Conservation (phyloP, 2,797 vertebrate genomes). For the Arnoldichthys spilopterus region DNA sequence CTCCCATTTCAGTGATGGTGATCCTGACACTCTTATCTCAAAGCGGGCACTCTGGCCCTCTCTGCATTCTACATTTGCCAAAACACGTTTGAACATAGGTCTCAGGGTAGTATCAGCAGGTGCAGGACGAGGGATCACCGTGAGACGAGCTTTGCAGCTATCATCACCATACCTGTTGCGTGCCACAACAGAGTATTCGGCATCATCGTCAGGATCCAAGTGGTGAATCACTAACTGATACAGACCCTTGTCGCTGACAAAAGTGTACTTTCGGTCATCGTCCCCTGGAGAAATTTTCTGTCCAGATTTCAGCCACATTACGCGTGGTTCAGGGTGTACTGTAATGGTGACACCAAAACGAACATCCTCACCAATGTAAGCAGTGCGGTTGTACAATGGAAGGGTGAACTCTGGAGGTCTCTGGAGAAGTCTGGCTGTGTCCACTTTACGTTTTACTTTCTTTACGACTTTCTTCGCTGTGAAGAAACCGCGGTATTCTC, state of each 20-base stretch:
- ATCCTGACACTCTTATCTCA: constrained; percentile 96
- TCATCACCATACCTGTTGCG: constrained; percentile 95
- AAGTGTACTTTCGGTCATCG: constrained; percentile 94
- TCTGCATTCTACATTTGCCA: constrained; percentile 93
- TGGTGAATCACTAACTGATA: constrained; percentile 92
- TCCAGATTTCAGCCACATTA: constrained; percentile 95
- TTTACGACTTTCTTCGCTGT: constrained; percentile 85
- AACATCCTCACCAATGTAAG: constrained; percentile 90
- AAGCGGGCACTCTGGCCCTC: constrained; percentile 94
- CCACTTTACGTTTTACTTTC: constrained; percentile 92
- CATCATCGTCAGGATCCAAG: constrained; percentile 87
- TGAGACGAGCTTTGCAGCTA: constrained; percentile 95
- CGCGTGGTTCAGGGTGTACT: constrained; percentile 95
- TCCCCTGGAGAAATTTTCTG: constrained; percentile 93
- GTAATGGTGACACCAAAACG: constrained; percentile 97
- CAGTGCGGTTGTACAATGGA: constrained; percentile 90
- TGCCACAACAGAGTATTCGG: constrained; percentile 93
- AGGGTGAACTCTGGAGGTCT: constrained; percentile 98
- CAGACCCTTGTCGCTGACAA: constrained; percentile 93
- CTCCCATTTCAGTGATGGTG: constrained; percentile 92
- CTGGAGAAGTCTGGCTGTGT: constrained; percentile 92
- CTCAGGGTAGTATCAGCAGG: constrained; percentile 91
- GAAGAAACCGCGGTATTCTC: constrained; percentile 90
- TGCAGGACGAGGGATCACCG: constrained; percentile 88
- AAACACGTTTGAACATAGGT: constrained; percentile 98